phyloP scores from a whole-genome alignment of 2,113 vertebrate genomes.

The Aix galericulata region DNA sequence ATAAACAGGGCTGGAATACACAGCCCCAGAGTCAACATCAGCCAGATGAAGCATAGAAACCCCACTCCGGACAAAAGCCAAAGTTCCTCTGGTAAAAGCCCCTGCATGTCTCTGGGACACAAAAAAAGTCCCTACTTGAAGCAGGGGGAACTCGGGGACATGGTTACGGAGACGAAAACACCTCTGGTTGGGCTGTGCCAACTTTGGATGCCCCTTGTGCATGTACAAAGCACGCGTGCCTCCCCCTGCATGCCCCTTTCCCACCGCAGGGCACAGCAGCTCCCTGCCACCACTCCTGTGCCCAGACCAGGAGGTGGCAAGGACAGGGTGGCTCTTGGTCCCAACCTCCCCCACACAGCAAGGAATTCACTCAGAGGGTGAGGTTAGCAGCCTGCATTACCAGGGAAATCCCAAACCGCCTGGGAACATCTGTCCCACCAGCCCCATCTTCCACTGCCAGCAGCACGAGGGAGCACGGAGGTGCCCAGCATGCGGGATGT shows the following conservation, averaged over 20 bases:
- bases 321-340: not conserved
- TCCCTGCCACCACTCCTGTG: not conserved
- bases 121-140: not conserved
- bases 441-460: not conserved
- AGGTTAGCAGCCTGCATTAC: not conserved
- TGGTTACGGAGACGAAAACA: not conserved
- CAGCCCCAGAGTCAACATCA: not conserved
- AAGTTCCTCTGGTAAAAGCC: not conserved
- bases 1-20: not conserved
- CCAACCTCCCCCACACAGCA: not conserved
- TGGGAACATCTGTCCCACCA: not conserved
- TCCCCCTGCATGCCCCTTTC: not conserved
- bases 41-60: not conserved
- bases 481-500: rapidly evolving
- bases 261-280: not conserved
- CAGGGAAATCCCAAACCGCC: not conserved
- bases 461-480: not conserved
- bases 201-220: not conserved
- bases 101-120: not conserved
- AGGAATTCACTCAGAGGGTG: not conserved
- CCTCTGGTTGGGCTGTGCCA: not conserved
- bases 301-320: not conserved
- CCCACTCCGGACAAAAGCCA: not conserved
- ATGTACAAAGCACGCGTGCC: not conserved
- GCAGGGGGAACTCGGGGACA: not conserved